Percentiles rank a stretch among this genome's conserved stretches.
Conservation (phyloP, 1,140 invertebrate genomes). For the Callitettix versicolor region DNA sequence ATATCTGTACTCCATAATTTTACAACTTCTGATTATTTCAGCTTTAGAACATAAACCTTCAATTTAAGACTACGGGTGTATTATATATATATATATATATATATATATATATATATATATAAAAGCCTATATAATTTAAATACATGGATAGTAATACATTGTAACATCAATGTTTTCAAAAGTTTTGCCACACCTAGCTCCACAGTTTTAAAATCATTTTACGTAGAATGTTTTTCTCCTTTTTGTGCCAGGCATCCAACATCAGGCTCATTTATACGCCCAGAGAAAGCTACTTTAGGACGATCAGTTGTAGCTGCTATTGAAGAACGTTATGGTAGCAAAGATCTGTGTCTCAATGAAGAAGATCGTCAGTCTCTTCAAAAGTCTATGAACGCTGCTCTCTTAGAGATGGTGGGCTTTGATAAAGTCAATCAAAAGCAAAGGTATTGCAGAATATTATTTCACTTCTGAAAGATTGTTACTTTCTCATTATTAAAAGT, state of each 20-base stretch:
- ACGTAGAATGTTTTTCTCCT: too few relatives aligned
- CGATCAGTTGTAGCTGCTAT: conserved; percentile 60
- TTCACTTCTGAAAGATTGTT: conserved; percentile 6
- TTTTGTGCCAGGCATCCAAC: conserved; percentile 45
- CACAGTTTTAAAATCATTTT: too few relatives aligned
- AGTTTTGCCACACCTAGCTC: too few relatives aligned
- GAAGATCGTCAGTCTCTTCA: conserved; percentile 46
- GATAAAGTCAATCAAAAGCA: conserved; percentile 73
- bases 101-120: too few relatives aligned
- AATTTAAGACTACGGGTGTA: too few relatives aligned
- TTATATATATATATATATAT: too few relatives aligned
- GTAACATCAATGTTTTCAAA: too few relatives aligned
- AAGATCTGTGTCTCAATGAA: conserved; percentile 45
- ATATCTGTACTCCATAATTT: too few relatives aligned
- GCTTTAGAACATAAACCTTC: too few relatives aligned
- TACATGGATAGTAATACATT: too few relatives aligned
- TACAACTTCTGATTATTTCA: too few relatives aligned
- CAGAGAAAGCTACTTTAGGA: conserved; percentile 63
- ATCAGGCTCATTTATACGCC: conserved; percentile 77
- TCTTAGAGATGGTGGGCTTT: conserved; percentile 80
- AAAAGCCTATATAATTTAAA: too few relatives aligned
- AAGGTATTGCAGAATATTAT: conserved; percentile 45
- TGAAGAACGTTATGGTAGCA: conserved; percentile 55
- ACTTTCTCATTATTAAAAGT: conserved; percentile 7
- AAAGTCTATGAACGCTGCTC: conserved; percentile 57